Base-by-base conservation (phyloP, 2,888 invertebrate genomes). In the Graphium colonna region DNA sequence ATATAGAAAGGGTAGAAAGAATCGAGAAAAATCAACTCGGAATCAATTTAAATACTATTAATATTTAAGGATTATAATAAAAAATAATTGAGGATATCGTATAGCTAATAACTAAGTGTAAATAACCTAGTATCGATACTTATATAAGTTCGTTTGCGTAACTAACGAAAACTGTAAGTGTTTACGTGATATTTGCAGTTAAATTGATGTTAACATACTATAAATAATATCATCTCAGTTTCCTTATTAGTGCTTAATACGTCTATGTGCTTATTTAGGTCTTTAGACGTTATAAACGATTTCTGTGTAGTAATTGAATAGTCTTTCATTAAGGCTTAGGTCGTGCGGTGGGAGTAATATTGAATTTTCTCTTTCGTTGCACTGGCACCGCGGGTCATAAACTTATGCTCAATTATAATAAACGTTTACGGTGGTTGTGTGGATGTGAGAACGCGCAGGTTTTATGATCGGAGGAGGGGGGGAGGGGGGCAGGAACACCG, bases 401-500 rank as follows among this genome's bases (percentile, higher is more conserved):
- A 82, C 74, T 73, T 80, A 79, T 79, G 77, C 73, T 84, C 79
- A 84, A 86, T 87, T 85, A 85, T 82, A 82, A 81, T 83, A 82
- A 83, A 80, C 77, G 77, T 80, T 80, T 76, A 80, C 75, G 72
- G 76, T 73, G 75, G 71, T 73, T 60, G 73, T 68, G 79, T 74
- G 73, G 71, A 78, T 81, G 81, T 82, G 83, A 75, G 81, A 81
- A 76, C 70, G 80, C 69, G 72, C 71, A 69, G 73, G 77, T 82
- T 86, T 84, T 83, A 86, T 79, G 76, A 72, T 59, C 68, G n/a
- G 64, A 13, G 38, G 58, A 59, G 56, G 66, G 67, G 49, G 51
- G 31, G 53, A 52, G 46, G 60, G 63, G 62, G 68, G 73, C 71
- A 77, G 70, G 76, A 74, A 75, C 73, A 70, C 67, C 57, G 68